Evolutionary conservation across 2,888 invertebrate species (phyloP), one percentile per base, ranked within the genome.

Genomic region (Pogonocherus hispidulus): DNA sequence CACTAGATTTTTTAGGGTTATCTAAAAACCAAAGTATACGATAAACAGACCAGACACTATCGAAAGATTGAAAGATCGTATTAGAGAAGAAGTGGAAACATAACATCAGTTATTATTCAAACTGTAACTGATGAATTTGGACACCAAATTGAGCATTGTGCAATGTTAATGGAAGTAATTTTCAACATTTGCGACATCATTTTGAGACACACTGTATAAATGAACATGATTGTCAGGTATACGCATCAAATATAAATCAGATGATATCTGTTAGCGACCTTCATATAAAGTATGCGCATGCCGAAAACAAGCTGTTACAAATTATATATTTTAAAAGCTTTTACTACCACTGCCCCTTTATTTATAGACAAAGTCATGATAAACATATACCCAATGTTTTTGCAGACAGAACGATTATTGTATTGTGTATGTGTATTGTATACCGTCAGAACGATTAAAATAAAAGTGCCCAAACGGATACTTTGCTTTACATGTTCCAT

Each of bases 291-390:
- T 57, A 57, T 11, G 44, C 44, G 44, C 44, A 44, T 16, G 41
- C 44, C n/a, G 16, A 14, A 23, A 55, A 57, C 37, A 16, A 44
- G 46, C 44, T 44, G 44, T 22, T 35, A 57, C 22, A 20, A 23
- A 57, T 57, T n/a, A n/a, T 57, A 46, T 44, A 46, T 57, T 23
- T 23, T 44, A 44, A 57, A 41, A 37, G 55, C 41, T 41, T 55
- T 55, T 55, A 41, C 19, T 19, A 19, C 18, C n/a, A n/a, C n/a
- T 35, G 16, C 9, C 11, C 18, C 32, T 14, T 27, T 22, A 56
- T 2, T 52, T 32, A 16, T 16, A 32, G 32, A 52, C 19, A 52
- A 52, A 32, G 41, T n/a, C 9, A 4, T 4, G 16, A 41, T 41
- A 37, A 37, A 41, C 41, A 41, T 14, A n/a, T 2, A n/a, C 41